Base-by-base conservation (phyloP, 1,140 invertebrate species). In the Microplitis mediator region DNA sequence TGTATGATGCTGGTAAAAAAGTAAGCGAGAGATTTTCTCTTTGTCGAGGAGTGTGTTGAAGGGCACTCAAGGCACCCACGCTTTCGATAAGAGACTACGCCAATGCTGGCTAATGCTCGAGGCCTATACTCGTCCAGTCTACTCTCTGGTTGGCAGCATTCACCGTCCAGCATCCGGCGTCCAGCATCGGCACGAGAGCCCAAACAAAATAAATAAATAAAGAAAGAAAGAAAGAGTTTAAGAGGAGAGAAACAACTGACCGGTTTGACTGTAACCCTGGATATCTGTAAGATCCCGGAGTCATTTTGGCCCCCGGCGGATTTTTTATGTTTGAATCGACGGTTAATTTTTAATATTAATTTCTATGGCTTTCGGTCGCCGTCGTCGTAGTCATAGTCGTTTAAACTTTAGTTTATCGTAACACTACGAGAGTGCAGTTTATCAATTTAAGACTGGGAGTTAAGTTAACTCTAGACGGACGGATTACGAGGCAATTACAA, bases 11-110 rank as follows among this genome's bases (percentile, higher is more conserved):
- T 45, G 39, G 5, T 45, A 45, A 45, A 45, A 45, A 11, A 45
- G 6, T 45, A 45, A 6, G 11, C 56, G 23, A 58, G 11, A 54
- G 8, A 58, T 58, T 58, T 58, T 58, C 56, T 58, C 56, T 31
- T 58, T 58, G 56, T 58, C 23, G 16, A 58, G 14, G 14, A 39
- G 11, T 45, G 35, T 32, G 60, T 62, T 62, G 60, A 62, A 62
- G 60, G 60, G 60, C 60, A 50, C 62, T 64, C 62, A 64, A 64
- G 36, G 39, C 62, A 64, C 62, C 62, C 39, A 64, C 62, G 39
- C 62, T 64, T 39, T 64, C 14, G 14, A 64, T 23, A 35, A 45
- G n/a, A 50, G 45, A 13, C 35, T 64, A 64, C 62, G 62, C 62
- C 36, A 64, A 64, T 64, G 62, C 14, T 14, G 45, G 62, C 58